Conservation (phyloP, 2,797 vertebrate genomes). For the Ficedula albicollis region DNA sequence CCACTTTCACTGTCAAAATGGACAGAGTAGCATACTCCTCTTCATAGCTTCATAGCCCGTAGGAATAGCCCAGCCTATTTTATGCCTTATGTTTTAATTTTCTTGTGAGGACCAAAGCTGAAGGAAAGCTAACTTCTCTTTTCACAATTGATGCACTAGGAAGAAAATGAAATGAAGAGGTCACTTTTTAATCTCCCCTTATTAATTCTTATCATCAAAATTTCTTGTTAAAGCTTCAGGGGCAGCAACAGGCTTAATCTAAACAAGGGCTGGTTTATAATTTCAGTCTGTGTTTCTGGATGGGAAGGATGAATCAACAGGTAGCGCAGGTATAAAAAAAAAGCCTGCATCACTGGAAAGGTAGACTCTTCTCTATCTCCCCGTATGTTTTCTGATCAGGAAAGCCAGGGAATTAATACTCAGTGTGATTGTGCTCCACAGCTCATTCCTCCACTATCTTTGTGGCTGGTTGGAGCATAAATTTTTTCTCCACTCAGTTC, state of each 20-base stretch:
- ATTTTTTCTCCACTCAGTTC: neutral
- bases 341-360: neutral
- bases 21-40: neutral
- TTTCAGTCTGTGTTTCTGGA: neutral
- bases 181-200: neutral
- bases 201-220: neutral
- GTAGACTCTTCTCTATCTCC: neutral
- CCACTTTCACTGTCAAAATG: neutral
- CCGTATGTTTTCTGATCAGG: neutral
- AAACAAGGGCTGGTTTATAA: neutral
- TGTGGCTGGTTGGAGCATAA: neutral
- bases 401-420: neutral
- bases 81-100: neutral
- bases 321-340: neutral
- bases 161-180: neutral
- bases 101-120: neutral
- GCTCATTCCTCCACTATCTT: neutral
- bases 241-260: neutral
- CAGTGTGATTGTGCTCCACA: neutral
- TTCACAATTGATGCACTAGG: neutral
- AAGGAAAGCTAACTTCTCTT: neutral
- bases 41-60: neutral
- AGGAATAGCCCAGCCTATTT: neutral
- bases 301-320: neutral
- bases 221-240: neutral